Evolutionary conservation across 1,140 invertebrate species (phyloP).

Genomic region (Lutraria rhynchaena): DNA sequence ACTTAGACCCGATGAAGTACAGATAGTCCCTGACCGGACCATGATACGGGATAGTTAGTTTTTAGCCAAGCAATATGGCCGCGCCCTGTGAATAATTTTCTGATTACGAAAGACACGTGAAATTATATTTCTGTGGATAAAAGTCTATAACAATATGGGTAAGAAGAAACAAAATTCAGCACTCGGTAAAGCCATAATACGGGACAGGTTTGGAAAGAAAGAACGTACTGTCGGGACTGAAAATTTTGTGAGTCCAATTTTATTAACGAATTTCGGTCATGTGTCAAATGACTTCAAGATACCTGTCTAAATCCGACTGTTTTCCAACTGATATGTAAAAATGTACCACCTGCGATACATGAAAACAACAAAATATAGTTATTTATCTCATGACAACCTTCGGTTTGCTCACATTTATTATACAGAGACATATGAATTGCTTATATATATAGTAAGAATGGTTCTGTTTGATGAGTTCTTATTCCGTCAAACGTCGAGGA

Average conservation of each 20-base stretch:
- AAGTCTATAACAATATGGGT: slow-evolving; percentile 83
- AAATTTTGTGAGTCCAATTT: slow-evolving; percentile 63
- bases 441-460: background rate
- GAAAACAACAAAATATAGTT: too few relatives aligned
- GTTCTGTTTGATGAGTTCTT: background rate
- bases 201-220: slow-evolving; percentile 87
- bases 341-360: too few relatives aligned
- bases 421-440: too few relatives aligned
- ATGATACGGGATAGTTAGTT: background rate
- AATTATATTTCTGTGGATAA: background rate
- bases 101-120: slow-evolving; percentile 41
- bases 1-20: background rate
- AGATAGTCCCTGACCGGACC: background rate
- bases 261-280: too few relatives aligned
- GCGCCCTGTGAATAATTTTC: background rate
- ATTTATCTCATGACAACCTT: too few relatives aligned
- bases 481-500: background rate
- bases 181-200: slow-evolving; percentile 89
- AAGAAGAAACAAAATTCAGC: slow-evolving; percentile 84
- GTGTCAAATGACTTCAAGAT: too few relatives aligned
- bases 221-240: slow-evolving; percentile 59
- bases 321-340: too few relatives aligned
- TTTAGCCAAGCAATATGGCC: slow-evolving; percentile 3
- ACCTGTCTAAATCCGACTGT: too few relatives aligned
- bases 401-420: too few relatives aligned